Percentiles rank a stretch among this genome's conserved stretches.
phyloP scores from a whole-genome alignment of 2,113 vertebrate genomes.

The Raja brachyura region DNA sequence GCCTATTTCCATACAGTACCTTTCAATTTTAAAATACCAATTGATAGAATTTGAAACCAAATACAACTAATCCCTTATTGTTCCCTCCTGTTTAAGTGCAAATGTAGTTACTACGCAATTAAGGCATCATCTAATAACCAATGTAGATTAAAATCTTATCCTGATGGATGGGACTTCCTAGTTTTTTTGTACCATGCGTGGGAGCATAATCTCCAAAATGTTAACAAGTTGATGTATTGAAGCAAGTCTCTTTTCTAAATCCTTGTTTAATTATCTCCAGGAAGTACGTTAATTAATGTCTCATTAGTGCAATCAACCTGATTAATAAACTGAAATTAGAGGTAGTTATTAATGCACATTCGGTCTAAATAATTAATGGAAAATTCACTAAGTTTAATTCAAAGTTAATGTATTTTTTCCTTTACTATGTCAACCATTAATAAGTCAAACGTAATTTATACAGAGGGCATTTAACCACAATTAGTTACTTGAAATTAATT shows the following conservation, averaged over 20 bases:
- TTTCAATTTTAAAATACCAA: not conserved
- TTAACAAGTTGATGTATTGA: not conserved
- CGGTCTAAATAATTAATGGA: not conserved
- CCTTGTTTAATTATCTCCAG: not conserved
- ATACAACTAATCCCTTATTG: not conserved
- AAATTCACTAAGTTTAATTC: not conserved
- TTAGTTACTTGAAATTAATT: not conserved
- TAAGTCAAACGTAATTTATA: not conserved
- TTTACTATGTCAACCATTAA: not conserved
- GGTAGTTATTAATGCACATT: not conserved
- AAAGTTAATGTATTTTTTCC: not conserved
- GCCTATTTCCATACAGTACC: too few species aligned
- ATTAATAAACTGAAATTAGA: constrained; percentile 1
- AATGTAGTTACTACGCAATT: not conserved
- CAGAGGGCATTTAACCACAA: not conserved
- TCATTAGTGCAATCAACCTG: not conserved
- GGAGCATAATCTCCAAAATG: too few species aligned
- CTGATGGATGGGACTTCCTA: not conserved
- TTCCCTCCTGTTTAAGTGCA: not conserved
- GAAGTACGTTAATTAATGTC: not conserved
- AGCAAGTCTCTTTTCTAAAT: not conserved
- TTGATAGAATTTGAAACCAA: not conserved
- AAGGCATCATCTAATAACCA: not conserved
- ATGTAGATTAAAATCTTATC: not conserved
- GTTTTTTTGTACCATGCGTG: not conserved